These are phyloP conservation scores for Melinaea menophilus DNA, from an alignment of 2,888 invertebrate species.

Conservation along the genomic window DNA sequence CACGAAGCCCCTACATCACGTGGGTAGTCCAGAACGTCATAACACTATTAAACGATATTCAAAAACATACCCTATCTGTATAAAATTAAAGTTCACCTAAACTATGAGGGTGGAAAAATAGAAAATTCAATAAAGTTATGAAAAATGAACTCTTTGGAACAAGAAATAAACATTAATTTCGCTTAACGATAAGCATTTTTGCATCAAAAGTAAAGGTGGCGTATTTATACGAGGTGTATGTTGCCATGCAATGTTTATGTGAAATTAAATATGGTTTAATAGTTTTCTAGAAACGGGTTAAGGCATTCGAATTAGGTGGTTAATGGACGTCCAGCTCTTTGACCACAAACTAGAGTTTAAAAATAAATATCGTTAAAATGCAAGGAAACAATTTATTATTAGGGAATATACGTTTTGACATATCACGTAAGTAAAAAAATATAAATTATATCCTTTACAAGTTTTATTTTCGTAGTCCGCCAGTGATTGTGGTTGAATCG, in stretches of 20 bases:
- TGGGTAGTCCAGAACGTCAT: conserved; percentile 54
- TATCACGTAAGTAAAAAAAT: conserved; percentile 8
- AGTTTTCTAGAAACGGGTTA: conserved; percentile 66
- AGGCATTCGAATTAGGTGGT: conserved; percentile 46
- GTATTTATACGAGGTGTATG: conserved; percentile 64
- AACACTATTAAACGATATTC: conserved; percentile 38
- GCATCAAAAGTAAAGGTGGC: conserved; percentile 50
- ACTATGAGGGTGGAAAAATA: conserved; percentile 31
- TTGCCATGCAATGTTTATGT: conserved; percentile 65
- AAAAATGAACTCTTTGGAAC: conserved; percentile 47
- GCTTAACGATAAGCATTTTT: conserved; percentile 42
- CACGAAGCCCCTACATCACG: conserved; percentile 68
- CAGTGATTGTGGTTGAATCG: conserved; percentile 53
- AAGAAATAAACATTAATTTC: conserved; percentile 51
- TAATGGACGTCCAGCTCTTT: neutral
- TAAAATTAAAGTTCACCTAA: conserved; percentile 39
- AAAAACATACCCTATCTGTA: conserved; percentile 41
- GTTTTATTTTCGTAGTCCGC: conserved; percentile 29
- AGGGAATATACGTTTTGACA: neutral
- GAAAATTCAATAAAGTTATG: conserved; percentile 34
- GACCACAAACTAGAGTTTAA: no score
- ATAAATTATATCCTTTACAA: conserved; percentile 11
- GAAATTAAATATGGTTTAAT: conserved; percentile 72
- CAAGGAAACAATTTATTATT: neutral
- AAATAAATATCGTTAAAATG: neutral